Base-by-base conservation (phyloP, 2,888 invertebrate species). In the Noctua fimbriata region DNA sequence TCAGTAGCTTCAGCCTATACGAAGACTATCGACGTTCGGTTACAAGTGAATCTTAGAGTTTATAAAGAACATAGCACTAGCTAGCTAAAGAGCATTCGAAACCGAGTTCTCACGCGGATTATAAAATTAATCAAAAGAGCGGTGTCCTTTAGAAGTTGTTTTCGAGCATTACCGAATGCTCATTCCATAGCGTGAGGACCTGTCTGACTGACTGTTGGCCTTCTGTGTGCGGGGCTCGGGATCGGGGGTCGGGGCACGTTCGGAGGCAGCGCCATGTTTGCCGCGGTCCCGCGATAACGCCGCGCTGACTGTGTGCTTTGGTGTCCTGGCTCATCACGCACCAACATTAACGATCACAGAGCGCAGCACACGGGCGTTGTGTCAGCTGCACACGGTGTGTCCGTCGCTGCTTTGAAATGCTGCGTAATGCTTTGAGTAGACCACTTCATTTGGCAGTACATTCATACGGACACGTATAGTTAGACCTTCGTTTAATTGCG, bases 211-310 rank as follows among this genome's bases (percentile, higher is more conserved):
- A 32, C 41, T 10, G 41, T 80, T 76, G 47, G 10, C 63, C 75
- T 79, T 79, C 79, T 79, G 79, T 16, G 67, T 24, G 47, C 4
- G 12, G 24, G 18, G 21, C 12, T 36, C 4, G 14, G n/a, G 49
- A 55, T 66, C 44, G n/a, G 21, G n/a, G 47, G 14, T 28, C 36
- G 52, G n/a, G 28, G 44, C 60, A 28, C 66, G 70, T 3, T 55
- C 32, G 66, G 60, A 70, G 81, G 70, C 82, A 70, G 81, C 85
- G 81, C 71, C 75, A 55, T 85, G 75, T 83, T 83, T 83, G 67
- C 81, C 52, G 49, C 66, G 14, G 69, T 24, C 24, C 9, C 47
- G 60, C 60, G 82, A 83, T 83, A 83, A 81, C 70, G 47, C 32
- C 63, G 16, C 28, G 28, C 52, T 49, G 18, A 55, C 81, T 60